Conservation (phyloP, 92 coral and sea anemone genomes). For the Actinostola sp. region DNA sequence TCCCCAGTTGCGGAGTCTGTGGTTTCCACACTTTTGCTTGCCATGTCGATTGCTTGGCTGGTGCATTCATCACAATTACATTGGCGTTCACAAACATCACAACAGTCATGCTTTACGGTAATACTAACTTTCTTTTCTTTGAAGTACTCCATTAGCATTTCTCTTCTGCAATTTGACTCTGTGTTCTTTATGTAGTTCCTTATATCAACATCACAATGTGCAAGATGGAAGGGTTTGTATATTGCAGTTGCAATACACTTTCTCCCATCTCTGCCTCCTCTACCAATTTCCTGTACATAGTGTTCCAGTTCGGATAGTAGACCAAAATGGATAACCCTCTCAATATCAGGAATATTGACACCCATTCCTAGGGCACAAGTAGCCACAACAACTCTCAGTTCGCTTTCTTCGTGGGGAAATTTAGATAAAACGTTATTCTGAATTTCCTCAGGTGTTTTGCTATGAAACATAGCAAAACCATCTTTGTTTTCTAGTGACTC, state of each 20-base stretch:
- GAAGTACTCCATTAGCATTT: neutral
- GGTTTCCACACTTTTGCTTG: neutral
- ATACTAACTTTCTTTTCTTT: neutral
- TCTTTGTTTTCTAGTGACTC: too few relatives aligned
- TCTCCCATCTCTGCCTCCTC: conserved; percentile 39
- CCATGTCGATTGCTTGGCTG: neutral
- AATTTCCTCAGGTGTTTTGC: conserved; percentile 42
- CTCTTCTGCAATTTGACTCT: conserved; percentile 2
- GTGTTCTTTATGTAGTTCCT: conserved; percentile 19
- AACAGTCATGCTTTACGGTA: conserved; percentile 15
- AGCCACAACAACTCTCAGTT: conserved; percentile 33
- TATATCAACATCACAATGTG: conserved; percentile 28
- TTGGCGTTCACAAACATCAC: conserved; percentile 26
- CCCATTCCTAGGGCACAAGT: conserved; percentile 58
- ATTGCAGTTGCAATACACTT: neutral
- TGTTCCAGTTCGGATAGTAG: conserved; percentile 19
- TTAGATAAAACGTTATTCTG: conserved; percentile 19
- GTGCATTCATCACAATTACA: conserved; percentile 21
- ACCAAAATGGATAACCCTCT: conserved; percentile 36
- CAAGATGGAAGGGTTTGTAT: conserved; percentile 21
- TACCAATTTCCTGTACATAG: conserved; percentile 38
- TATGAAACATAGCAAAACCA: conserved; percentile 63
- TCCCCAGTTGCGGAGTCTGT: neutral
- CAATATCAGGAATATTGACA: conserved; percentile 29
- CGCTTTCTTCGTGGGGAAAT: conserved; percentile 1